Percentiles rank a stretch among this genome's conserved stretches.
Conservation (phyloP, 2,797 vertebrate genomes). For the Kryptopterus vitreolus region DNA sequence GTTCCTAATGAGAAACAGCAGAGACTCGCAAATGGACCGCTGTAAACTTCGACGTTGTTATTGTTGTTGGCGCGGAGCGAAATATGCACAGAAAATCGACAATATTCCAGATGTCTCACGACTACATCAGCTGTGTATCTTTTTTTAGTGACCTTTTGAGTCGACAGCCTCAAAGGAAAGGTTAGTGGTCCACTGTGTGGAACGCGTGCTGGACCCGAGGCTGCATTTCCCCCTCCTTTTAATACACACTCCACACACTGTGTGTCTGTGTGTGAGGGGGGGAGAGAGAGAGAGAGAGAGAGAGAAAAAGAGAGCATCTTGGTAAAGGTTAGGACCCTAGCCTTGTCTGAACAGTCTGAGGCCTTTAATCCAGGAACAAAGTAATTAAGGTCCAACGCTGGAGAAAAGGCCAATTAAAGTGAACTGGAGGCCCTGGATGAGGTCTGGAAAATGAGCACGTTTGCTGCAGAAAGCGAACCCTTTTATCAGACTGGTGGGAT, state of each 20-base stretch:
- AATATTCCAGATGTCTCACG: conserved; percentile 49
- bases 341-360: conserved; percentile 66
- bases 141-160: conserved; percentile 57
- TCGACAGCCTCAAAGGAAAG: conserved; percentile 44
- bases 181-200: conserved; percentile 34
- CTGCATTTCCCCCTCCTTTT: conserved; percentile 10
- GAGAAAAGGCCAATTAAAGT: conserved; percentile 75
- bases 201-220: conserved; percentile 33
- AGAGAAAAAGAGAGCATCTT: conserved; percentile 42
- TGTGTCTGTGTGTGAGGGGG: conserved; percentile 6
- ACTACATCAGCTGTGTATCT: conserved; percentile 53
- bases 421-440: conserved; percentile 54
- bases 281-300: conserved; percentile 12
- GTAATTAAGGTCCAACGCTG: conserved; percentile 73
- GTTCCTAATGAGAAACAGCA: conserved; percentile 39
- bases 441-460: conserved; percentile 65
- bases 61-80: conserved; percentile 36
- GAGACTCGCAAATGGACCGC: conserved; percentile 30
- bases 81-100: conserved; percentile 42
- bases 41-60: conserved; percentile 19
- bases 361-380: conserved; percentile 75
- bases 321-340: conserved; percentile 68
- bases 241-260: conserved; percentile 17
- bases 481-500: conserved; percentile 68
- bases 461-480: conserved; percentile 64